Evolutionary conservation across 2,888 invertebrate species (phyloP), one percentile per base, ranked within the genome.

Genomic region (Slavum lentiscoides): DNA sequence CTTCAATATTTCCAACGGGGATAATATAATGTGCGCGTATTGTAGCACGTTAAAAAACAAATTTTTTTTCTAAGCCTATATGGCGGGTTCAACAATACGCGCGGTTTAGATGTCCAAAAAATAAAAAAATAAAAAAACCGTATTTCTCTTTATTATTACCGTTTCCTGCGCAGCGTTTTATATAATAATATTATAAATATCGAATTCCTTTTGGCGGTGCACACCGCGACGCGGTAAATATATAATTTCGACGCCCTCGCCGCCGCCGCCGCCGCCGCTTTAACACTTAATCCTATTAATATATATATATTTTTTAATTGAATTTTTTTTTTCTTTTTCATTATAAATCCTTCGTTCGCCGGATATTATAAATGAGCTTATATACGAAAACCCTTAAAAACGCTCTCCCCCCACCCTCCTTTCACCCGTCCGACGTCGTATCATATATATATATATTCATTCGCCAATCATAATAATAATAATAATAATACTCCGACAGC

Each of bases 391-490:
- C 80, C 77, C 43, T 80, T 62, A 55, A 80, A 80, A 68, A 77
- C 5, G n/a, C n/a, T n/a, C 30, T 4, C 30, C 30, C 30, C 30
- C 4, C 2, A 2, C 30, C 30, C 30, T 4, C 30, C 30, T 30
- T 30, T 1, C 30, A 37, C 58, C 61, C 62, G 69, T 77, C 69
- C 59, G 77, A 69, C 62, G 4, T 30, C 30, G 4, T 30, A 30
- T 30, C 4, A 30, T 30, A n/a, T n/a, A n/a, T n/a, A n/a, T n/a
- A n/a, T 30, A 70, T 77, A 77, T 77, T 77, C 80, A 70, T 72
- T 80, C 17, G 80, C 80, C 80, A 80, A 80, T 80, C 80, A 80
- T 80, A 80, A 80, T 72, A 72, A 72, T 80, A 72, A 80, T 30
- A 30, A 30, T 30, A 30, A 30, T 30, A 30, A 30, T 30, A 30